phyloP scores from a whole-genome alignment of 2,797 vertebrate species.

The Myotis pilosus region DNA sequence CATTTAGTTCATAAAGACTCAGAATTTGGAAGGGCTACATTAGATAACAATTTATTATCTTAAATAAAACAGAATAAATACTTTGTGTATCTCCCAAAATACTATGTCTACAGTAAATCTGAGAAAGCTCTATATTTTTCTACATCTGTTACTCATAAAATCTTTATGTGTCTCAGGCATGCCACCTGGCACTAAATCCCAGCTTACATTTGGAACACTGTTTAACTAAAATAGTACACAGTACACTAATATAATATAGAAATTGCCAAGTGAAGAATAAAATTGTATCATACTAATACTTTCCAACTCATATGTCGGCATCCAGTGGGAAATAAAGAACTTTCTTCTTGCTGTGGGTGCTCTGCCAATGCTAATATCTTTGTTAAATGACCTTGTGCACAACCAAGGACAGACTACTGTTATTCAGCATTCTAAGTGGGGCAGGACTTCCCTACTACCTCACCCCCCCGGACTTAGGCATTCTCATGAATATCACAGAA shows the following conservation, averaged over 20 bases:
- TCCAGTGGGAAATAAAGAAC: not conserved
- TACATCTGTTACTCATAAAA: conserved; percentile 85
- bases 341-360: not conserved
- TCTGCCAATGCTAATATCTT: not conserved
- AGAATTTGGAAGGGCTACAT: conserved; percentile 21
- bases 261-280: conserved; percentile 73
- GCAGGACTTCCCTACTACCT: not conserved
- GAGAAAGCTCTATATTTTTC: conserved; percentile 78
- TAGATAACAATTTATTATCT: conserved; percentile 61
- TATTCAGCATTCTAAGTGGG: not conserved
- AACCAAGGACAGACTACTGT: not conserved
- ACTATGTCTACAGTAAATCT: conserved; percentile 55
- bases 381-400: not conserved
- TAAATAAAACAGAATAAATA: conserved; percentile 64
- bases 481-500: not conserved
- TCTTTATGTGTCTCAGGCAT: conserved; percentile 79
- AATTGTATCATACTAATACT: conserved; percentile 15
- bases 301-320: not conserved
- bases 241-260: conserved; percentile 66
- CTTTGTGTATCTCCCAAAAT: conserved; percentile 59
- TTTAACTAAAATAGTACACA: conserved; percentile 75
- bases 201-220: conserved; percentile 78
- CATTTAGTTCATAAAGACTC: not conserved
- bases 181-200: conserved; percentile 81
- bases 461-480: not conserved